Base-by-base conservation (phyloP, 2,113 vertebrate species). In the Zosterops borbonicus region DNA sequence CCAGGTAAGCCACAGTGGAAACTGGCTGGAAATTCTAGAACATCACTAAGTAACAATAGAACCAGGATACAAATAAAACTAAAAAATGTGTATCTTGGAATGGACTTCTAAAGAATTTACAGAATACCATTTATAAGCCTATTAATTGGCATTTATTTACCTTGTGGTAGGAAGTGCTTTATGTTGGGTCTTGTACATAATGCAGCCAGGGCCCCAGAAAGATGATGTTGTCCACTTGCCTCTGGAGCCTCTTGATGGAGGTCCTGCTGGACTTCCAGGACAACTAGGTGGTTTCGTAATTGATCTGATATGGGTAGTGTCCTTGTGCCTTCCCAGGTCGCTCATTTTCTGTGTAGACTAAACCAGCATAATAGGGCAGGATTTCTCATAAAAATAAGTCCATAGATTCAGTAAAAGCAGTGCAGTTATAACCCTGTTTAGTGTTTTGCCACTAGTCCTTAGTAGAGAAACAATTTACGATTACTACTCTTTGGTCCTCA, bases 141-240 rank as follows among this genome's bases (percentile, higher is more conserved):
- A 50, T 73, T 63, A 58, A n/a, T 16, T 29, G 28, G 3, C 29
- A 74, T 67, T 87, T 87, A 78, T 69, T 22, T 62, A 49, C n/a
- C 37, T 29, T 63, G 21, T 49, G 14, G 20, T 29, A n/a, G 18
- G 27, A 88, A 92, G 31, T 41, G 59, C 9, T 64, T 82, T 79
- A 21, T 52, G 10, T 7, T n/a, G 21, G 14, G 9, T 53, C 24
- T 69, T 63, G n/a, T 22, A 22, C 13, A 5, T 35, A 7, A 29
- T 18, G 16, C 42, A 24, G 25, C 27, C 39, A 1, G 0, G 8
- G 33, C 4, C 12, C 5, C 25, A 35, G 44, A 47, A 69, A 44
- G 16, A 25, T 22, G 11, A 41, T 17, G 19, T 1, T 84, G 33
- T 78, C 33, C 33, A 28, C 12, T 2, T 29, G 28, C 5, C 5